phyloP scores from a whole-genome alignment of 2,888 invertebrate genomes.

The Formica aserva region DNA sequence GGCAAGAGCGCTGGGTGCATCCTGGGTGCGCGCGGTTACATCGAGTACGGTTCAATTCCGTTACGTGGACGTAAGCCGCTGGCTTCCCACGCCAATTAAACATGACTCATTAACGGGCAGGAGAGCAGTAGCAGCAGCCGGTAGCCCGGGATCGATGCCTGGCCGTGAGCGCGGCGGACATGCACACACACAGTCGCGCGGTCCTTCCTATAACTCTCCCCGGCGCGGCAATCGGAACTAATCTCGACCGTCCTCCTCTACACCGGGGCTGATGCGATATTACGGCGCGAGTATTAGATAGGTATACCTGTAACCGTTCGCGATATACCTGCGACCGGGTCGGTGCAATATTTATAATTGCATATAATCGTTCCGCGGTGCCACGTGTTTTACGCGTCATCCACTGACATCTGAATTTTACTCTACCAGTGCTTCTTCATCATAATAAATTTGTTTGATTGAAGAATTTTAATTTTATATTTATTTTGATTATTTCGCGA shows the following conservation, averaged over 20 bases:
- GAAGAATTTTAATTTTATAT: background rate
- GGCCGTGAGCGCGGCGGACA: slow-evolving; percentile 59
- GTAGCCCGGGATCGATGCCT: slow-evolving; percentile 83
- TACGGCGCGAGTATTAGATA: slow-evolving; percentile 59
- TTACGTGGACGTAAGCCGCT: slow-evolving; percentile 81
- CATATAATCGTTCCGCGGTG: slow-evolving; percentile 58
- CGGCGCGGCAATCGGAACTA: slow-evolving; percentile 82
- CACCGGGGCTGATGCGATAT: slow-evolving; percentile 71
- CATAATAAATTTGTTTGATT: background rate
- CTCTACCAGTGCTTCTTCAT: background rate
- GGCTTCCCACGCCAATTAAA: slow-evolving; percentile 86
- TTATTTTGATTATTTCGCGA: background rate
- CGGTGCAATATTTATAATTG: slow-evolving; percentile 69
- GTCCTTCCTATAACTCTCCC: slow-evolving; percentile 79
- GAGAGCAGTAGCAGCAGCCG: slow-evolving; percentile 73
- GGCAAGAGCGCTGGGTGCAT: slow-evolving; percentile 63
- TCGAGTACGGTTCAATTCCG: slow-evolving; percentile 82
- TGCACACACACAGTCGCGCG: slow-evolving; percentile 9
- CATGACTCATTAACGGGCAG: slow-evolving; percentile 86
- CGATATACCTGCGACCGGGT: slow-evolving; percentile 52
- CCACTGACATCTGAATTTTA: slow-evolving; percentile 64
- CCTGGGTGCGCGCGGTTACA: slow-evolving; percentile 65
- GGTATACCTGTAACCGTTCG: slow-evolving; percentile 61
- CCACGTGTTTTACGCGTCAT: slow-evolving; percentile 20
- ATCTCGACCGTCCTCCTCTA: slow-evolving; percentile 79